A percentile compares a stretch with the other conserved stretches of the same genome.
Conservation (phyloP, 2,797 vertebrate genomes). For the Trachurus trachurus region DNA sequence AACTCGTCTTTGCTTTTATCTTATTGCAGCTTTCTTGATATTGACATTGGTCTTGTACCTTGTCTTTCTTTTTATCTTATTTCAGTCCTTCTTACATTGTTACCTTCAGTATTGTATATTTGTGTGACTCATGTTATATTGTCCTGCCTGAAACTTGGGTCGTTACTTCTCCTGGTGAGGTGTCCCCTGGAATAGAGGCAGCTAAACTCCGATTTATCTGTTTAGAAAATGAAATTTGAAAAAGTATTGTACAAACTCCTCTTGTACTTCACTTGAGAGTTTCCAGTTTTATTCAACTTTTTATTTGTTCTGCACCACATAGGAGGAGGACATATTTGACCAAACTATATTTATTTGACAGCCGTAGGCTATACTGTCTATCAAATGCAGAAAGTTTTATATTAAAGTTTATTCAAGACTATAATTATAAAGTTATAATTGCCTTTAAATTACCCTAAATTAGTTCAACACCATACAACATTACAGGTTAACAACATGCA, state of each 20-base stretch:
- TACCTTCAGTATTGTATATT: background rate
- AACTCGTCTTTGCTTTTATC: no score
- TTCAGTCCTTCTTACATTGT: background rate
- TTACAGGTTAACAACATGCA: background rate
- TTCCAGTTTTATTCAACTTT: background rate
- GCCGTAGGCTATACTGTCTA: no score
- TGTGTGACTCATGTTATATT: background rate
- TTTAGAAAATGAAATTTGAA: background rate
- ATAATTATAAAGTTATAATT: no score
- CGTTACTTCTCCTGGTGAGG: no score
- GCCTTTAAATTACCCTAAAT: background rate
- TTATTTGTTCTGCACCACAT: background rate
- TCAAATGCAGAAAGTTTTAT: background rate
- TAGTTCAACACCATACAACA: background rate
- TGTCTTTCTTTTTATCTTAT: background rate
- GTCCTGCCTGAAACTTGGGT: background rate
- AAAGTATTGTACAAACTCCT: background rate
- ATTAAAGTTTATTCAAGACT: background rate
- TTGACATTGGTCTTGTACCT: background rate
- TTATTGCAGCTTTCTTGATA: background rate
- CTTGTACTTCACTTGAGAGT: background rate
- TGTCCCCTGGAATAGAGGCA: no score
- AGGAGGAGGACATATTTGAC: background rate
- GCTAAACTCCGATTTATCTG: no score
- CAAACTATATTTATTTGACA: background rate